Evolutionary conservation across 2,797 vertebrate species (phyloP).

Genomic region (Dromococcyx pavoninus): DNA sequence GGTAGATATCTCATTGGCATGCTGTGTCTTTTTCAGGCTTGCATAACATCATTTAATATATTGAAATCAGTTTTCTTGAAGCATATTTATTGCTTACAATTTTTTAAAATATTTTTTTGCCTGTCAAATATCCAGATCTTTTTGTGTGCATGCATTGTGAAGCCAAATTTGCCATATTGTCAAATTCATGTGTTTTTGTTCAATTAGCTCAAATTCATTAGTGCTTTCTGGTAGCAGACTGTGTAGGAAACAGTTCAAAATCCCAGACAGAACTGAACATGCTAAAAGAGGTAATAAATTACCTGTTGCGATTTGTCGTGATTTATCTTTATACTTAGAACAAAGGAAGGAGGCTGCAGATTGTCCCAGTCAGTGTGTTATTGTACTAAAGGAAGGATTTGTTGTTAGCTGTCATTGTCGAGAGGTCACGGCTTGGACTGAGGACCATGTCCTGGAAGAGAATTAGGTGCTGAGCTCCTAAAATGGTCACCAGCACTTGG

Average conservation of each 20-base stretch:
- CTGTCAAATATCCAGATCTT: background rate
- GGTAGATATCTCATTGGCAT: background rate
- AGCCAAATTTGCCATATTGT: background rate
- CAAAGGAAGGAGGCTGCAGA: background rate
- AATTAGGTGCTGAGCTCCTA: background rate
- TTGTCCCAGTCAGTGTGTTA: background rate
- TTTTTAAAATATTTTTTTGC: background rate
- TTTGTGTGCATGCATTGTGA: background rate
- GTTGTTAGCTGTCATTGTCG: background rate
- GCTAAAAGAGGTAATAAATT: background rate
- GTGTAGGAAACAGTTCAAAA: background rate
- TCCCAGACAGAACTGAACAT: background rate
- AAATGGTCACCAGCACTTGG: background rate
- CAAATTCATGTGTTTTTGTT: background rate
- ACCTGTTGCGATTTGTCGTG: background rate
- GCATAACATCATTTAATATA: background rate
- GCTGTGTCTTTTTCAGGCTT: background rate
- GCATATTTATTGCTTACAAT: background rate
- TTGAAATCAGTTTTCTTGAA: background rate
- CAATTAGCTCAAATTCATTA: background rate
- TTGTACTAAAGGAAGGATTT: background rate
- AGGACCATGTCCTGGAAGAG: background rate
- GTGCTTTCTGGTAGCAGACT: background rate
- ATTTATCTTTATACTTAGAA: background rate
- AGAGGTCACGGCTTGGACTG: background rate